Conservation (phyloP, 2,113 vertebrate species). For the Hippoglossus stenolepis region DNA sequence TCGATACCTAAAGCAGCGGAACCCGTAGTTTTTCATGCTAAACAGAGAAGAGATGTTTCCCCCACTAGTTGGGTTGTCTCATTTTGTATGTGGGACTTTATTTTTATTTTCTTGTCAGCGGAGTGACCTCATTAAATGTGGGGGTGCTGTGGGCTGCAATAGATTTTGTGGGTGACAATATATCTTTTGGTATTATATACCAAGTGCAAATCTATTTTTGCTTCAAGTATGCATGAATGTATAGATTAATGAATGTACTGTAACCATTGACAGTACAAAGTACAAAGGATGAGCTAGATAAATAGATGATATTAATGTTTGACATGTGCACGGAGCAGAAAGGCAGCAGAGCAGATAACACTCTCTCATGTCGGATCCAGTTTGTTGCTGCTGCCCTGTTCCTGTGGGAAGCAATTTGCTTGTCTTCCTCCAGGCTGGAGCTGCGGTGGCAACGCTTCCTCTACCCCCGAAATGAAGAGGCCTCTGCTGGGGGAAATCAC, state of each 20-base stretch:
- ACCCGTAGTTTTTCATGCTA: conserved; percentile 26
- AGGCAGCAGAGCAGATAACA: conserved; percentile 19
- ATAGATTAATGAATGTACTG: background rate
- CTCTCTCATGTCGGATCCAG: conserved; percentile 49
- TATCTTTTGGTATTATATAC: conserved; percentile 5
- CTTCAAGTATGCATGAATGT: background rate
- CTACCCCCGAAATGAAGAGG: conserved; percentile 69
- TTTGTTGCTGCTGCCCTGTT: conserved; percentile 49
- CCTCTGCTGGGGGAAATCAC: conserved; percentile 75
- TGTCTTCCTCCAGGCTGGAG: conserved; percentile 60
- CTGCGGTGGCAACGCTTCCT: conserved; percentile 37
- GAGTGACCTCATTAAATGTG: conserved; percentile 53
- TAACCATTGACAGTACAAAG: background rate
- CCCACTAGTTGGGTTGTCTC: conserved; percentile 22
- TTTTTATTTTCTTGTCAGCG: conserved; percentile 38
- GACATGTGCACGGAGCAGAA: conserved; percentile 11
- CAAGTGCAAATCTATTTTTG: conserved; percentile 11
- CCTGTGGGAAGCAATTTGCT: conserved; percentile 74
- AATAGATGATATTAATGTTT: conserved; percentile 14
- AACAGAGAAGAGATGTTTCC: conserved; percentile 22
- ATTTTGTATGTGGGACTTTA: conserved; percentile 47
- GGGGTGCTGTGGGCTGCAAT: conserved; percentile 20
- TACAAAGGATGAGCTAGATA: conserved; percentile 4
- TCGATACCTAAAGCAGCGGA: conserved; percentile 22
- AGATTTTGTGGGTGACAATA: conserved; percentile 31